Percentiles rank a stretch among this genome's conserved stretches.
Evolutionary conservation across 2,888 invertebrate genomes (phyloP).

Genomic region (Cepaea hortensis): DNA sequence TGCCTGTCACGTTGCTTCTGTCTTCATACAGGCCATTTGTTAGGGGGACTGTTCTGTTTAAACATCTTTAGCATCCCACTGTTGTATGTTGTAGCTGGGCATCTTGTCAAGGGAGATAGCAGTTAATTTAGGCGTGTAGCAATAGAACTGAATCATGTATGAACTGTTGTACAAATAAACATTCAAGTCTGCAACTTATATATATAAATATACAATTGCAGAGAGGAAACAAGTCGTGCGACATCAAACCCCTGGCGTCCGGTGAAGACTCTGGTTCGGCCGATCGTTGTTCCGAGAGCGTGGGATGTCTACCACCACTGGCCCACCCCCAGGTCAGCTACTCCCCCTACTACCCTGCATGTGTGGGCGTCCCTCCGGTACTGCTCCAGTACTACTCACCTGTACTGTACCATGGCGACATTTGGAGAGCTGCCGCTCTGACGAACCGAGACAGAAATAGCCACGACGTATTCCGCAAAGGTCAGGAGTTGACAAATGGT

Average conservation of each 20-base stretch:
- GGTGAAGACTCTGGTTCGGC: not conserved
- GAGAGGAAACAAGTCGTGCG: not conserved
- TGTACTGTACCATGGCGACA: constrained; percentile 16
- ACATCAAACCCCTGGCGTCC: not conserved
- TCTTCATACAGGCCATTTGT: too few species aligned
- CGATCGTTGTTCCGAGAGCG: not conserved
- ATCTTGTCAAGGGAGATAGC: too few species aligned
- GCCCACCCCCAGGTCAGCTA: not conserved
- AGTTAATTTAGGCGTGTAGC: too few species aligned
- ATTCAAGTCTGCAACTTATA: too few species aligned
- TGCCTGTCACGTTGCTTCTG: too few species aligned
- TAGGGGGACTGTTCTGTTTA: too few species aligned
- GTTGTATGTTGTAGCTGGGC: too few species aligned
- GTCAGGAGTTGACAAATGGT: not conserved
- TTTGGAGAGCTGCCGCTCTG: not conserved
- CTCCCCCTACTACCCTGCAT: constrained; percentile 19
- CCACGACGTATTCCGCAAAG: not conserved
- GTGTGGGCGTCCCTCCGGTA: constrained; percentile 47
- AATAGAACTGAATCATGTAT: too few species aligned
- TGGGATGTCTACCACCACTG: not conserved
- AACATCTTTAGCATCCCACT: too few species aligned
- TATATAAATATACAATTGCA: not conserved
- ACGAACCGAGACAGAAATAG: not conserved
- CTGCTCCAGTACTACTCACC: constrained; percentile 47
- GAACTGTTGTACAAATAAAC: too few species aligned